These are phyloP conservation scores for Erebia aethiops DNA, from an alignment of 2,888 invertebrate genomes.

Conservation along the genomic window DNA sequence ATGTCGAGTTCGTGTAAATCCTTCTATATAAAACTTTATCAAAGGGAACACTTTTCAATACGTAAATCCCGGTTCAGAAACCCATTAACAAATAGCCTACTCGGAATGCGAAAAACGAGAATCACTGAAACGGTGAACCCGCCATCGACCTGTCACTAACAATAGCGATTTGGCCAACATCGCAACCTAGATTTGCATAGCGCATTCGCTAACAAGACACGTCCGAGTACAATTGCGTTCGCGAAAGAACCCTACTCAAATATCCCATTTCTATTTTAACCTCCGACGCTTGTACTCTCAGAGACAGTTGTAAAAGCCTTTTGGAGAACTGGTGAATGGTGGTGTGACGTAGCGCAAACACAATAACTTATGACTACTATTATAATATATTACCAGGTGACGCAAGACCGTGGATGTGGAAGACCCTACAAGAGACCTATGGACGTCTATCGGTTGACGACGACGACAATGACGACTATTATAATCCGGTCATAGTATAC, in stretches of 20 bases:
- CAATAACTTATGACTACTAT: neutral
- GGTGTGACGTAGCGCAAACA: neutral
- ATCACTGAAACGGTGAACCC: conserved; percentile 39
- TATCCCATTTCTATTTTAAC: conserved; percentile 82
- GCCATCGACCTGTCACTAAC: conserved; percentile 48
- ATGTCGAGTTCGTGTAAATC: neutral
- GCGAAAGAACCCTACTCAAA: conserved; percentile 82
- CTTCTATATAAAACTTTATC: no score
- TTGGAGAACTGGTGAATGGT: neutral
- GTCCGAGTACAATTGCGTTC: conserved; percentile 80
- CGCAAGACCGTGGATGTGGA: no score
- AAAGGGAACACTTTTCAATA: neutral
- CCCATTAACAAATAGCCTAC: conserved; percentile 26
- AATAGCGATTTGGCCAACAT: conserved; percentile 55
- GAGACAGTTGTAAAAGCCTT: conserved; percentile 10
- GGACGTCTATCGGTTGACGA: no score
- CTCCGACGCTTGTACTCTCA: conserved; percentile 62
- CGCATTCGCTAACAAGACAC: conserved; percentile 82
- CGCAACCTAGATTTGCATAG: conserved; percentile 68
- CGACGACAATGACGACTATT: no score
- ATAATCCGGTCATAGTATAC: no score
- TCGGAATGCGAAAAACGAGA: conserved; percentile 36
- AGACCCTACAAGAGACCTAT: no score
- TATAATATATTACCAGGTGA: no score
- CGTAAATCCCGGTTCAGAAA: conserved; percentile 11